Percentiles rank a stretch among this genome's conserved stretches.
These are phyloP conservation scores for Setophaga coronata DNA, from an alignment of 2,113 vertebrate species.

Conservation along the genomic window DNA sequence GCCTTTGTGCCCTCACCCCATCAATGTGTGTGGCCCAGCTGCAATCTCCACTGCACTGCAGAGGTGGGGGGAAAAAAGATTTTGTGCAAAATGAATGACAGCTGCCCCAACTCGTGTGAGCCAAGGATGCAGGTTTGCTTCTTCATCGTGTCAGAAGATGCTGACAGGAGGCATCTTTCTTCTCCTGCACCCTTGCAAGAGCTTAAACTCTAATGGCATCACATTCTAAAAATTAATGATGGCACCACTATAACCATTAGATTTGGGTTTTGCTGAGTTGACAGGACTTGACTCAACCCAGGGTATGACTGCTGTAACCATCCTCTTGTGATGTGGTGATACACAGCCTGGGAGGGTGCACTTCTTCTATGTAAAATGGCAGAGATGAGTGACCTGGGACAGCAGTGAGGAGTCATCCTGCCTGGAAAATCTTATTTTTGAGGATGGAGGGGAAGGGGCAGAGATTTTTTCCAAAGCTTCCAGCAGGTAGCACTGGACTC, in stretches of 20 bases:
- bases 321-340: not conserved
- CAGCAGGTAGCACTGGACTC: accelerated
- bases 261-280: not conserved
- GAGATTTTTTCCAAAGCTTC: not conserved
- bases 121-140: not conserved
- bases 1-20: not conserved
- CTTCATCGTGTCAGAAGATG: not conserved
- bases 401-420: not conserved
- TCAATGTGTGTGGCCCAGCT: not conserved
- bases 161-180: not conserved
- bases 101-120: accelerated
- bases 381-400: not conserved
- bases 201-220: not conserved
- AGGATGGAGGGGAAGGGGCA: not conserved
- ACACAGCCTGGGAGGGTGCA: not conserved
- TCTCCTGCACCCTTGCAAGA: not conserved
- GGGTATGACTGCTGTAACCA: not conserved
- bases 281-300: accelerated
- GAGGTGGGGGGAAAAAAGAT: not conserved
- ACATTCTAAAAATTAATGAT: not conserved
- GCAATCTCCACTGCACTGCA: not conserved
- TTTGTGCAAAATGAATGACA: not conserved
- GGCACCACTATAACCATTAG: not conserved
- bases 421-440: not conserved
- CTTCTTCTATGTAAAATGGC: not conserved